A percentile compares a stretch with the other conserved stretches of the same genome.
Evolutionary conservation across 2,888 invertebrate species (phyloP).

Genomic region (Acrocyrtus sp.): DNA sequence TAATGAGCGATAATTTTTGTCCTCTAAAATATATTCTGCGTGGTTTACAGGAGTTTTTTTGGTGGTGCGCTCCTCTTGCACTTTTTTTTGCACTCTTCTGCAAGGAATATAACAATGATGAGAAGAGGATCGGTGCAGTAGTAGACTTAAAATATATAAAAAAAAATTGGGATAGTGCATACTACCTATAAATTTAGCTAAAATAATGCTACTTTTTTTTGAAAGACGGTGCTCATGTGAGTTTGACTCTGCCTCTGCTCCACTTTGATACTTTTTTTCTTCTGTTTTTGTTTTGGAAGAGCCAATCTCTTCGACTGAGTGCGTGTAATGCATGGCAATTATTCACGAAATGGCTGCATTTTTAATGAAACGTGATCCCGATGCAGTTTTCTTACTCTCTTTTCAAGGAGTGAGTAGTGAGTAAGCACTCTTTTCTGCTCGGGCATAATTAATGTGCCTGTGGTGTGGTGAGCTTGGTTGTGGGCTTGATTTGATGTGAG

Average conservation of each 20-base stretch:
- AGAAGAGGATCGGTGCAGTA: no score
- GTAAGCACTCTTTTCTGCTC: background rate
- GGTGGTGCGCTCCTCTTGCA: no score
- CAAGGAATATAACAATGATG: no score
- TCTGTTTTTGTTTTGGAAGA: background rate
- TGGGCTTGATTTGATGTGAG: background rate
- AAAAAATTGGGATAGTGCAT: no score
- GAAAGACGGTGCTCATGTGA: background rate
- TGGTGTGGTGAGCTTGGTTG: background rate
- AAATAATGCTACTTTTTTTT: conserved; percentile 7
- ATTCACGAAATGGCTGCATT: conserved; percentile 27
- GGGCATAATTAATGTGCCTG: conserved; percentile 13
- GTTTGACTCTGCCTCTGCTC: background rate
- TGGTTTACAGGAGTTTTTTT: no score
- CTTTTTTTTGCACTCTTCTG: no score
- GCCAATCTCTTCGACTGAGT: background rate
- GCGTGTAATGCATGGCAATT: conserved; percentile 1
- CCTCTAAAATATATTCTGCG: no score
- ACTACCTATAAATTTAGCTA: background rate
- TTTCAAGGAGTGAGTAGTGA: background rate
- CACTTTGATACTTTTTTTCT: background rate
- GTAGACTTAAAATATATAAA: no score
- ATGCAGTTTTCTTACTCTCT: background rate
- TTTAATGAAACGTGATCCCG: conserved; percentile 26
- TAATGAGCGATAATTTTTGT: no score